Evolutionary conservation across 92 coral and sea anemone genomes (phyloP), one percentile per base, ranked within the genome.

Genomic region (Epizoanthus fatuus): DNA sequence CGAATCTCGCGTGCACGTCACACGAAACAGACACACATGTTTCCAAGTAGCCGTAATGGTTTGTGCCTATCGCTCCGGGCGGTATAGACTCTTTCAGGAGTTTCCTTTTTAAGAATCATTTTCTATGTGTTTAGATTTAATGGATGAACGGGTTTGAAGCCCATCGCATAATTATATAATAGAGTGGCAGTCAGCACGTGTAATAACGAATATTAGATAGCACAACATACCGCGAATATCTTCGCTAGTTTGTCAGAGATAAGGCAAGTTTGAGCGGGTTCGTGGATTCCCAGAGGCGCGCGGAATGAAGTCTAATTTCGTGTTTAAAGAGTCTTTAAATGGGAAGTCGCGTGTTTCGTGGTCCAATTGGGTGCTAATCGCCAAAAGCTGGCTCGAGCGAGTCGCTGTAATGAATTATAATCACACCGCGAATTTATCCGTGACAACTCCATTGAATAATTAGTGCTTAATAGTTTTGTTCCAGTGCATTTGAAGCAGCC

Each of bases 51-150:
- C 13, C 9, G 53, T 49, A 7, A 49, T 49, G 16, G 5, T 45
- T 20, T 19, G 37, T 12, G 7, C 5, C 6, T 11, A 54, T 54
- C 79, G 32, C 79, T 52, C 63, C 47, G 35, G 79, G 79, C 79
- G 63, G 45, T 49, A 49, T 40, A 47, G 20, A 19, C 6, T 1
- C 19, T 53, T 52, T 52, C 63, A 15, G 79, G 14, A 22, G 79
- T 10, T 74, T 77, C 57, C 70, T 10, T 77, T 77, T 39, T 37
- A 60, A 44, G 47, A 15, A 56, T 22, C 11, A n/a, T 55, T 38
- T 16, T 3, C 55, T 73, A 25, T 73, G 53, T 49, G 79, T 77
- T 77, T 77, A 60, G 69, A 59, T 62, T 77, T 77, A 60, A 77
- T 45, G 82, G 82, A 9, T 60, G 70, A 65, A 12, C 69, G 71